Evolutionary conservation across 2,113 vertebrate species (phyloP).

Genomic region (Psophia crepitans): DNA sequence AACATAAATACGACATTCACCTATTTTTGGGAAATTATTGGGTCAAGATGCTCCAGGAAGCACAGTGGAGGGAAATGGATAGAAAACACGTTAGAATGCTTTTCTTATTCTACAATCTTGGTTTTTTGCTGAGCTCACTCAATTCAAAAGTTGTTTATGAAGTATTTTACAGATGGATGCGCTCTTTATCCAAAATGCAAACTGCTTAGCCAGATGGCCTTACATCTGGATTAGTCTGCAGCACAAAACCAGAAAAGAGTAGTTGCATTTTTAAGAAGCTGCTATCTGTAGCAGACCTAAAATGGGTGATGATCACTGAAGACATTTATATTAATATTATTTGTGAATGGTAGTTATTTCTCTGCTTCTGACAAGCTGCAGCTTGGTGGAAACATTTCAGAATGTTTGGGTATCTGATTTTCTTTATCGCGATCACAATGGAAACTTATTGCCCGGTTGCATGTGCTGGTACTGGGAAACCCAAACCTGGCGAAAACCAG

Average conservation of each 20-base stretch:
- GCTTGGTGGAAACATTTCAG: slow-evolving; percentile 13
- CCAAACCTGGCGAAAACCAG: neutral
- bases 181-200: slow-evolving; percentile 4
- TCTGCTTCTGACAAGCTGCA: neutral
- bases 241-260: neutral
- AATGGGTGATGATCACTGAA: neutral
- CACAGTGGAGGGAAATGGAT: neutral
- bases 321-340: neutral
- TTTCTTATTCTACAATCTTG: neutral
- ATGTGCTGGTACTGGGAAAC: neutral
- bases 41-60: neutral
- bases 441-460: slow-evolving; percentile 57
- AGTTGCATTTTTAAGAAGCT: slow-evolving; percentile 35
- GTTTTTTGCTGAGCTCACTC: neutral
- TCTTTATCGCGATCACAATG: neutral
- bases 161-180: slow-evolving; percentile 27
- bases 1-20: neutral
- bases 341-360: slow-evolving; percentile 4
- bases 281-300: neutral
- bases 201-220: slow-evolving; percentile 27
- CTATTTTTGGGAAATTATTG: neutral
- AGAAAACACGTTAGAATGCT: neutral
- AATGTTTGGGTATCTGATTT: slow-evolving; percentile 10
- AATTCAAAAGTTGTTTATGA: neutral
- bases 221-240: slow-evolving; percentile 51